These are phyloP conservation scores for Rhabditoides inermis DNA, from an alignment of 2,888 invertebrate species.

Conservation along the genomic window DNA sequence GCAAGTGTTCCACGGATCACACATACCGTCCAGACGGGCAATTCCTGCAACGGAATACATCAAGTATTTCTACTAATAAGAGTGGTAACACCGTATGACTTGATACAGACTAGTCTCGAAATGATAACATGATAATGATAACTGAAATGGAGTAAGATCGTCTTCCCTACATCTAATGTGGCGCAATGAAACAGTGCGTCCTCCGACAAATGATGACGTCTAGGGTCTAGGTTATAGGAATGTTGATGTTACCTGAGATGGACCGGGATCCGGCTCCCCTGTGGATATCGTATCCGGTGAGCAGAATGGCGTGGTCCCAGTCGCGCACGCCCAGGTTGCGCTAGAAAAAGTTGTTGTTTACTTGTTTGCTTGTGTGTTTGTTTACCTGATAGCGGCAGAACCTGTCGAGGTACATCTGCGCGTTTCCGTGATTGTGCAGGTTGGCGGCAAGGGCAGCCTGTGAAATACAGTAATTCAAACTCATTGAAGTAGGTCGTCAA, in stretches of 20 bases:
- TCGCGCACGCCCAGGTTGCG: constrained; percentile 40
- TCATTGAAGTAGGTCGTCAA: not conserved
- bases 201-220: no score
- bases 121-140: not conserved
- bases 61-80: no score
- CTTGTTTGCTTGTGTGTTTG: no score
- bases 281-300: constrained; percentile 51
- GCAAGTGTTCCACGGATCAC: constrained; percentile 51
- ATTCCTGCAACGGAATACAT: no score
- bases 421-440: constrained; percentile 49
- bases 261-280: constrained; percentile 48
- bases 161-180: no score
- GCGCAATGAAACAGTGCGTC: no score
- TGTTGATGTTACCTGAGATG: no score
- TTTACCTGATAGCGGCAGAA: constrained; percentile 52
- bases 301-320: constrained; percentile 52
- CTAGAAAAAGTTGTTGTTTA: no score
- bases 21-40: constrained; percentile 51
- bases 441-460: constrained; percentile 46
- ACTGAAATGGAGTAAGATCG: no score
- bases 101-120: not conserved
- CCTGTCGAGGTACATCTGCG: constrained; percentile 48
- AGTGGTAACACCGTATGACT: not conserved
- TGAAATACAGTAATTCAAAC: constrained; percentile 5
- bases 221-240: no score